Percentiles rank a stretch among this genome's conserved stretches.
Conservation (phyloP, 1,140 invertebrate genomes). For the Anastrepha obliqua region DNA sequence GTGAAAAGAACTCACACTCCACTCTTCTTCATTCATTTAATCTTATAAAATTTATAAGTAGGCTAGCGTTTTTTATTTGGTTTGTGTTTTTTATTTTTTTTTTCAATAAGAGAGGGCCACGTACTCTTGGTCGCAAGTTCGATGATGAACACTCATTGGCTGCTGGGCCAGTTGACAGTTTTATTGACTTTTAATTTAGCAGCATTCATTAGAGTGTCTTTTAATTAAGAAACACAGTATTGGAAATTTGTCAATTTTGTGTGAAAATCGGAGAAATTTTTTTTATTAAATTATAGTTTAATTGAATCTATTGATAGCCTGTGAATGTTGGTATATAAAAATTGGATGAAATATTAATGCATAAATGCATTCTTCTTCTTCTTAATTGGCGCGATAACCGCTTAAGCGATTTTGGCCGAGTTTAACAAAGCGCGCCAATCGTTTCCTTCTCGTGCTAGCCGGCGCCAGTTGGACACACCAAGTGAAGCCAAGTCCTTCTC, state of each 20-base stretch:
- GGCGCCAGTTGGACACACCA: too few species aligned
- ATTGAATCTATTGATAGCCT: constrained; percentile 15
- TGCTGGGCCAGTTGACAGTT: constrained; percentile 32
- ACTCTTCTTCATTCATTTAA: background rate
- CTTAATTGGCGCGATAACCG: too few species aligned
- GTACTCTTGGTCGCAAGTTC: background rate
- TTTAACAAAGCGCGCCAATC: too few species aligned
- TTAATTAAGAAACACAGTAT: constrained; percentile 32
- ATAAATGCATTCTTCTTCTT: too few species aligned
- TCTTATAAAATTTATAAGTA: constrained; percentile 41
- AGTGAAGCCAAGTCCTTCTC: too few species aligned
- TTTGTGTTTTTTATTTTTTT: background rate
- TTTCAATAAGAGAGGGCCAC: background rate
- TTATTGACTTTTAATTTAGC: constrained; percentile 42
- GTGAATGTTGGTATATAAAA: background rate
- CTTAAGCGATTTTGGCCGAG: too few species aligned
- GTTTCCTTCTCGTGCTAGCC: too few species aligned
- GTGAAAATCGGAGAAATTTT: background rate
- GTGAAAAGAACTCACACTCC: background rate
- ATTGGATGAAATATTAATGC: background rate
- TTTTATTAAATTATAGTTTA: constrained; percentile 32
- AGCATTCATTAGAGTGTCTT: constrained; percentile 23
- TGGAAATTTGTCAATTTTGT: background rate
- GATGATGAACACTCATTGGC: constrained; percentile 3
- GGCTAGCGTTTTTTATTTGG: background rate